Percentiles rank a stretch among this genome's conserved stretches.
Conservation (phyloP, 1,140 invertebrate species). For the Bombus waltoni region DNA sequence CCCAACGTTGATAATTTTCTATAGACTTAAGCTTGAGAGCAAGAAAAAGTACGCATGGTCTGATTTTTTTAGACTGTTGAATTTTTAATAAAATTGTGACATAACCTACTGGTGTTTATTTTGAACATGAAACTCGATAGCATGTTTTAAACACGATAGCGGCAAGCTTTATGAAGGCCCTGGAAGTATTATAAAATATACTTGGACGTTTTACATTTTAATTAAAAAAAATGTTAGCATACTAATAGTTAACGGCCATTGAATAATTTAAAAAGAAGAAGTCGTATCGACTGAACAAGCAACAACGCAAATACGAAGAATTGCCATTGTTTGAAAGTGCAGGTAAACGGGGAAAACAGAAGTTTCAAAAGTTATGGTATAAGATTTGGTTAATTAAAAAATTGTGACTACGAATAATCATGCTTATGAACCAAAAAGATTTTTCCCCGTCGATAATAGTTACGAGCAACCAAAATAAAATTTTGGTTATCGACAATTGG, state of each 20-base stretch:
- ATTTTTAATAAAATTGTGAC: neutral
- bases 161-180: slow-evolving; percentile 12
- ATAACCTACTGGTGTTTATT: neutral
- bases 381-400: no score
- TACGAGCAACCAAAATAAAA: no score
- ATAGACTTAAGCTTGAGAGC: no score
- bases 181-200: slow-evolving; percentile 33
- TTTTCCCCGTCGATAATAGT: no score
- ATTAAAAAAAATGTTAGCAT: neutral
- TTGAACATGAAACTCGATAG: neutral
- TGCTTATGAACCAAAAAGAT: no score
- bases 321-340: neutral
- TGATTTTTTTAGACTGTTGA: neutral
- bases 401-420: no score
- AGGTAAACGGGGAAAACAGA: neutral
- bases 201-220: slow-evolving; percentile 12
- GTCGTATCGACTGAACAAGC: neutral
- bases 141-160: neutral
- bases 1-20: neutral
- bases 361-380: no score
- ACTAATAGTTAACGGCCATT: neutral
- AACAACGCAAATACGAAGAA: neutral
- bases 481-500: no score
- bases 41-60: neutral
- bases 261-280: neutral